Conservation (phyloP, 30 jellyfish, hydroid and myxozoan species). For the Turritopsis rubra region DNA sequence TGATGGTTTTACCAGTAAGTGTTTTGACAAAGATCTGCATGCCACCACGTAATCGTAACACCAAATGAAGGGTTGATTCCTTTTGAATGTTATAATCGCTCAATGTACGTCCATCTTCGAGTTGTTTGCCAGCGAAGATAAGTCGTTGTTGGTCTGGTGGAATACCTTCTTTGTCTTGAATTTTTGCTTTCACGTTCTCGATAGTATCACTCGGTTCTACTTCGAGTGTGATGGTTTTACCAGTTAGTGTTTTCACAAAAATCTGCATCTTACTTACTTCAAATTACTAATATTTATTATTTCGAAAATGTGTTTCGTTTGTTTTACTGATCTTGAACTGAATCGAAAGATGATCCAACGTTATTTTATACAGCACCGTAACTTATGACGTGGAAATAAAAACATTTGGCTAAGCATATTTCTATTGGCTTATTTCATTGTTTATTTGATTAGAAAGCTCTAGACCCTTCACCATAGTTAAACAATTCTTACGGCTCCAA, state of each 20-base stretch:
- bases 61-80: constrained; percentile 99
- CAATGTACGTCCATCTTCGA: constrained; percentile 99
- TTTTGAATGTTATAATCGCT: constrained; percentile 97
- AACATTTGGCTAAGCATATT: not conserved
- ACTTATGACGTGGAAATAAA: not conserved
- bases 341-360: not conserved
- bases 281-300: not conserved
- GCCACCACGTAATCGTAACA: constrained; percentile 30
- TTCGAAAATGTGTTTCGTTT: not conserved
- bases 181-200: constrained; percentile 29
- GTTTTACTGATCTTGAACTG: not conserved
- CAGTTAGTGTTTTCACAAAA: constrained; percentile 41
- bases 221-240: constrained; percentile 39
- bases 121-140: constrained; percentile 99
- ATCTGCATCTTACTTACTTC: constrained; percentile 17
- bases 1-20: constrained; percentile 21
- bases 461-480: not conserved
- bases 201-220: constrained; percentile 34
- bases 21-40: constrained; percentile 23
- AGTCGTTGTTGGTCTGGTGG: constrained; percentile 99
- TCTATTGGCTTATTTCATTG: not conserved
- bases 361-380: not conserved
- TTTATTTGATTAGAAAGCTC: not conserved
- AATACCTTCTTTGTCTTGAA: constrained; percentile 67
- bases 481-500: not conserved